Evolutionary conservation across 2,797 vertebrate genomes (phyloP).

Genomic region (Sebastes cheni): DNA sequence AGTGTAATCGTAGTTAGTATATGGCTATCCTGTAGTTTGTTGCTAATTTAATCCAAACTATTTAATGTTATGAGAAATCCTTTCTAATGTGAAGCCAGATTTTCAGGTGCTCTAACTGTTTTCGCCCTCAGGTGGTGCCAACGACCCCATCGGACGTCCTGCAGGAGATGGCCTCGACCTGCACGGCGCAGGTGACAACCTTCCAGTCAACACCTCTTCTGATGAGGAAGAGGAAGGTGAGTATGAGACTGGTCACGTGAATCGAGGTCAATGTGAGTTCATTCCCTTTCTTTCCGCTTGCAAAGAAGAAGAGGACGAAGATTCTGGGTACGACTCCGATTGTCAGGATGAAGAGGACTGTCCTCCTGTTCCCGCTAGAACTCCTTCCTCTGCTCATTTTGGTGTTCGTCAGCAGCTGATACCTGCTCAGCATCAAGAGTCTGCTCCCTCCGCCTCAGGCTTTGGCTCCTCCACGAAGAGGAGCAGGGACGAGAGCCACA

Average conservation of each 20-base stretch:
- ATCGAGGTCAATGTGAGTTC: neutral
- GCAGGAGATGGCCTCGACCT: neutral
- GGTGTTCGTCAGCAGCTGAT: neutral
- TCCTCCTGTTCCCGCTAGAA: no score
- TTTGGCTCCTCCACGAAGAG: no score
- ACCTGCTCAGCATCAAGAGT: neutral
- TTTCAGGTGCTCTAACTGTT: neutral
- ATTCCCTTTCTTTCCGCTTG: neutral
- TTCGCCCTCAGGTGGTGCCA: neutral
- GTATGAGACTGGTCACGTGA: neutral
- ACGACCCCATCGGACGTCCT: neutral
- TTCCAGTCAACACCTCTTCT: neutral
- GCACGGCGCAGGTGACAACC: neutral
- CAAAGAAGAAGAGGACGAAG: neutral
- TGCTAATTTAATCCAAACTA: no score
- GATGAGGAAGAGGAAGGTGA: neutral
- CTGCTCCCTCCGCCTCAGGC: no score
- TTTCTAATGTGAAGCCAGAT: neutral
- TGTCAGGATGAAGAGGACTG: neutral
- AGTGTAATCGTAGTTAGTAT: accelerated
- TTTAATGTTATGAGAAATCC: neutral
- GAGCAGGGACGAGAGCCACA: no score
- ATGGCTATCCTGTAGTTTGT: no score
- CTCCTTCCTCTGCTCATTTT: accelerated
- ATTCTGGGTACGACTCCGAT: neutral